phyloP scores from a whole-genome alignment of 2,888 invertebrate species.

The Cinara cedri region DNA sequence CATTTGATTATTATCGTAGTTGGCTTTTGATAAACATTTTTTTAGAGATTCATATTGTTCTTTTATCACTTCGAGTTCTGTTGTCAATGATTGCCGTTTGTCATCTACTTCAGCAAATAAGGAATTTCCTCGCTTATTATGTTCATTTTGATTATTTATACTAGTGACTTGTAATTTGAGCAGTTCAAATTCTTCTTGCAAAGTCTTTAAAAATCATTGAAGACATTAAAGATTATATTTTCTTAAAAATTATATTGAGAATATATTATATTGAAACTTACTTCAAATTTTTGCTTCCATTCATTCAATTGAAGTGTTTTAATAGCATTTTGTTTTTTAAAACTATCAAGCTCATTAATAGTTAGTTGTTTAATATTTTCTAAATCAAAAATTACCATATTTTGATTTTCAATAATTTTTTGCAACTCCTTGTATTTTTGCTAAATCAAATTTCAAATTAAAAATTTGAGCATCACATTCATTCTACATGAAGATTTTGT shows the following conservation, averaged over 20 bases:
- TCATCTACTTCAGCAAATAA: slow-evolving; percentile 62
- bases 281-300: slow-evolving; percentile 50
- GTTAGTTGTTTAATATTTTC: slow-evolving; percentile 14
- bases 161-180: slow-evolving; percentile 59
- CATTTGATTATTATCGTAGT: slow-evolving; percentile 50
- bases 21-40: slow-evolving; percentile 57
- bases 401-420: slow-evolving; percentile 28
- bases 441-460: too few species aligned
- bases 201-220: too few species aligned
- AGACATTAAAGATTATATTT: too few species aligned
- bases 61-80: slow-evolving; percentile 57
- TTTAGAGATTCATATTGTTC: slow-evolving; percentile 59
- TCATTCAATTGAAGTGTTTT: slow-evolving; percentile 44
- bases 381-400: slow-evolving; percentile 23
- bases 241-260: neutral
- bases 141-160: slow-evolving; percentile 58
- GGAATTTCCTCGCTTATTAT: slow-evolving; percentile 61
- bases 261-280: neutral
- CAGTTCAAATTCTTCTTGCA: slow-evolving; percentile 59
- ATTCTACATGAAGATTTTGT: neutral
- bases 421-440: slow-evolving; percentile 37
- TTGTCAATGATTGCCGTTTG: slow-evolving; percentile 59
- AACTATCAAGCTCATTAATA: slow-evolving; percentile 34
- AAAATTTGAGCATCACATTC: neutral
- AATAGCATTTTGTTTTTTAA: slow-evolving; percentile 15